These are phyloP conservation scores for Scaeva pyrastri DNA, from an alignment of 2,888 invertebrate genomes.

Conservation along the genomic window DNA sequence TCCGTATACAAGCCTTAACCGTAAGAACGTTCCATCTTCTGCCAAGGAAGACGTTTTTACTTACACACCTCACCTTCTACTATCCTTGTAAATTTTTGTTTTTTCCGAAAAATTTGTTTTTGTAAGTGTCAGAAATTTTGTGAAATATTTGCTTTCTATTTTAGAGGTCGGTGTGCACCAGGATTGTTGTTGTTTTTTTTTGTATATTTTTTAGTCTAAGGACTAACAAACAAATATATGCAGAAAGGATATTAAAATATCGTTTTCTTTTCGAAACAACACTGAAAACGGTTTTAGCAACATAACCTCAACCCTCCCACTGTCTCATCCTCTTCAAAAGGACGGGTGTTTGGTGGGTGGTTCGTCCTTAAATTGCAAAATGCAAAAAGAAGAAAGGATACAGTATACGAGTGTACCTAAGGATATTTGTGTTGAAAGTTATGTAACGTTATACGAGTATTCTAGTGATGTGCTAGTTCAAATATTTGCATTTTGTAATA, in stretches of 20 bases:
- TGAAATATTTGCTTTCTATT: conserved; percentile 61
- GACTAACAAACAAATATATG: conserved; percentile 66
- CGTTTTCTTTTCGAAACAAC: conserved; percentile 55
- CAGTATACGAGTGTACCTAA: too few relatives aligned
- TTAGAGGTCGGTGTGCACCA: conserved; percentile 23
- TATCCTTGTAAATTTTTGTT: conserved; percentile 13
- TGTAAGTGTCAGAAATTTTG: conserved; percentile 64
- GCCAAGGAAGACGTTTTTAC: neutral
- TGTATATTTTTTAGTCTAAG: conserved; percentile 48
- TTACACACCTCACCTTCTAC: neutral
- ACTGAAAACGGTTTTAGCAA: neutral
- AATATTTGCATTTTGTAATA: conserved; percentile 72
- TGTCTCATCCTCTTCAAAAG: too few relatives aligned
- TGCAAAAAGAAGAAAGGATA: conserved; percentile 37
- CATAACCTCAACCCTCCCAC: neutral
- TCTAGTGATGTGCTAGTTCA: conserved; percentile 53
- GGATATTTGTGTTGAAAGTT: conserved; percentile 42
- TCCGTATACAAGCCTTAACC: conserved; percentile 36
- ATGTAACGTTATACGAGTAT: conserved; percentile 1
- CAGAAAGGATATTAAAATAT: conserved; percentile 72
- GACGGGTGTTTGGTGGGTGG: neutral
- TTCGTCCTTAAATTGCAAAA: conserved; percentile 52
- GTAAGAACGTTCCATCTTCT: conserved; percentile 24
- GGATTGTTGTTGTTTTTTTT: conserved; percentile 28
- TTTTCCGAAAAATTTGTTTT: neutral